Percentiles rank a stretch among this genome's conserved stretches.
phyloP scores from a whole-genome alignment of 2,113 vertebrate genomes.

The Actenoides lindsayi region DNA sequence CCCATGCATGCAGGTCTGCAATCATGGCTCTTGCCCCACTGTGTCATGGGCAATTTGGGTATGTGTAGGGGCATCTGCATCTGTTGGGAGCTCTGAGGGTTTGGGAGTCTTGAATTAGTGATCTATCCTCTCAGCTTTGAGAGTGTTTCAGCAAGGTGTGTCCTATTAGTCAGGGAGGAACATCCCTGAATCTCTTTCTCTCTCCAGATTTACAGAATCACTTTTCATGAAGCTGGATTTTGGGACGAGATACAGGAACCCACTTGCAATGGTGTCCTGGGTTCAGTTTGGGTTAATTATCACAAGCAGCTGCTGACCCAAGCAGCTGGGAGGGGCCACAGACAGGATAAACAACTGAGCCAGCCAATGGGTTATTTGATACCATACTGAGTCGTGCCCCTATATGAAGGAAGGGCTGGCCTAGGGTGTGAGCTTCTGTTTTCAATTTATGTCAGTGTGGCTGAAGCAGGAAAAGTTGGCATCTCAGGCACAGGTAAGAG shows the following conservation, averaged over 20 bases:
- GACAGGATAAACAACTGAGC: no score
- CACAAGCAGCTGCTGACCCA: no score
- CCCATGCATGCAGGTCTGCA: fast-evolving
- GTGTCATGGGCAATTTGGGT: background rate
- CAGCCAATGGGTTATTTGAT: no score
- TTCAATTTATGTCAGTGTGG: no score
- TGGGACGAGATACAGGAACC: background rate
- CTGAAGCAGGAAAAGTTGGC: no score
- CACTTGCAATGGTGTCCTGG: background rate
- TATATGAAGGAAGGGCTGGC: no score
- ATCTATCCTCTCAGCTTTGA: background rate
- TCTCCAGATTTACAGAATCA: background rate
- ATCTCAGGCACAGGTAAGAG: no score
- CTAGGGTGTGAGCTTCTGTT: no score
- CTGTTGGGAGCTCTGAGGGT: background rate
- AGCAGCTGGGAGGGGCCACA: no score
- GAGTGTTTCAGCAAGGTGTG: background rate
- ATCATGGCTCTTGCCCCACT: background rate
- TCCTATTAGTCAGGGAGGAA: background rate
- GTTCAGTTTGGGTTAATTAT: no score
- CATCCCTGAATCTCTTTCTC: background rate
- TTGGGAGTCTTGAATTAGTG: background rate
- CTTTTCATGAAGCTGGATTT: background rate
- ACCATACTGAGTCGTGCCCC: no score
- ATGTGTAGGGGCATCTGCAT: fast-evolving